Conservation (phyloP, 2,113 vertebrate species). For the Callipepla squamata region DNA sequence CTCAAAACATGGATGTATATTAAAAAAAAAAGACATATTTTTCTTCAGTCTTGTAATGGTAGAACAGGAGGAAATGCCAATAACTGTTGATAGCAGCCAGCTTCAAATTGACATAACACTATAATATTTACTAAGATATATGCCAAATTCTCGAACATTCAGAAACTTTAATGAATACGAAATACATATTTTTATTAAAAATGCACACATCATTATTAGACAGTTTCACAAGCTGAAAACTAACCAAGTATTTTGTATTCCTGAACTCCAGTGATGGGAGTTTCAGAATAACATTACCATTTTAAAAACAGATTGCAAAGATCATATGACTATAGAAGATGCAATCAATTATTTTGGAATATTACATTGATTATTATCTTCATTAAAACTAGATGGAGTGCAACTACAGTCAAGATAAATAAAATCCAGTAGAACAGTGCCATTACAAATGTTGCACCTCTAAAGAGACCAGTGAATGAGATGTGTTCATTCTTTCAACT, state of each 20-base stretch:
- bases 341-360: neutral
- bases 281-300: neutral
- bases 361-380: neutral
- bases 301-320: neutral
- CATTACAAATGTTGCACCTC: fast-evolving
- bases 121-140: neutral
- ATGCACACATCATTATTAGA: neutral
- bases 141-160: neutral
- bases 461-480: neutral
- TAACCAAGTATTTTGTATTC: neutral
- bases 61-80: neutral
- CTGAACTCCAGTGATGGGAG: neutral
- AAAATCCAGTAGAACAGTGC: neutral
- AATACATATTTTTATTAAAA: neutral
- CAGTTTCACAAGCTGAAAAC: neutral
- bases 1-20: neutral
- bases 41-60: neutral
- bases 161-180: neutral
- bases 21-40: neutral
- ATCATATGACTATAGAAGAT: neutral
- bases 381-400: neutral
- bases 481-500: neutral
- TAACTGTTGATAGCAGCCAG: neutral
- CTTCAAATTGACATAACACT: neutral
- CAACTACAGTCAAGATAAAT: neutral